Evolutionary conservation across 37 sponge, comb jelly and placozoan genomes (phyloP), one percentile per base, ranked within the genome.

Genomic region (Cliona cf. orientalis): DNA sequence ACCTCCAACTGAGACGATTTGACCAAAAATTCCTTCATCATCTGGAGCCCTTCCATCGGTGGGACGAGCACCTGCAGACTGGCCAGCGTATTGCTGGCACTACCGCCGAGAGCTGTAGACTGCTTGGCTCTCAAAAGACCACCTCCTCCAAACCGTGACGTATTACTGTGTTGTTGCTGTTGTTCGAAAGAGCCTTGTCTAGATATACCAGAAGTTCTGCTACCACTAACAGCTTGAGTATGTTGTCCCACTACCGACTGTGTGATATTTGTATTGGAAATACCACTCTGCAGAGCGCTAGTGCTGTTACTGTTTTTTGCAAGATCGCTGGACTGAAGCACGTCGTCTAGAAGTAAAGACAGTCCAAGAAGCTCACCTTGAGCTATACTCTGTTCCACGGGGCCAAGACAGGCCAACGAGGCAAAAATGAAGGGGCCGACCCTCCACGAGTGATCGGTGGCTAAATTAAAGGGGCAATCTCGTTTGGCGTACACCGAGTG

Each of bases 331-430:
- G 58, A 46, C 49, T 60, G 58, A 2, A 84, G 76, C 26, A 84
- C 85, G 31, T 90, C 91, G 32, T 90, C 91, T 40, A 84, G 53
- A 6, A 75, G 77, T 31, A 84, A 71, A 12, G 85, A 80, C 75
- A 90, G 66, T 7, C 80, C 85, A 33, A 90, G 55, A 29, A 90
- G 56, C 58, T 90, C 91, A 0, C 85, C 91, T 53, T 84, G 69
- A 6, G 82, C 91, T 25, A 73, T 9, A 36, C 34, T 64, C 73
- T 61, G 65, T 29, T 5, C 71, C 29, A 44, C 71, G 5, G 5
- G 12, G n/a, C 29, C 71, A 34, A 87, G 46, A 33, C 42, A 9
- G n/a, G 76, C 81, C 69, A 87, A 49, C 25, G 82, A 72, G 28
- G 33, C 42, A 42, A 33, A 82, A 2, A 82, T 46, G 17, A 43